Conservation (phyloP, 2,113 vertebrate genomes). For the Bombycilla garrulus region DNA sequence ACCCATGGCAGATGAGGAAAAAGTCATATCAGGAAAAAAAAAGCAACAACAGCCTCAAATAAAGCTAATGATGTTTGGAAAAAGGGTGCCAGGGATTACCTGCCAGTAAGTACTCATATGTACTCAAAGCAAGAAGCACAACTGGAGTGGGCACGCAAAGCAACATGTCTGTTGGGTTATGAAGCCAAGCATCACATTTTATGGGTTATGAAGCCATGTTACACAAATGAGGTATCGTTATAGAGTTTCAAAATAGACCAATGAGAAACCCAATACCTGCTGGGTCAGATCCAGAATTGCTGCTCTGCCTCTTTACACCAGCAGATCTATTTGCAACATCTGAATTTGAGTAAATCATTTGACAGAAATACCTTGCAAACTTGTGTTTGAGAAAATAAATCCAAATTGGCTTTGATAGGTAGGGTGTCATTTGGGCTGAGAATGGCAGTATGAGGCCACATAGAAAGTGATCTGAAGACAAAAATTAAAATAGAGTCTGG, state of each 20-base stretch:
- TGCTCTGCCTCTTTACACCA: neutral
- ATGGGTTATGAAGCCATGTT: conserved; percentile 58
- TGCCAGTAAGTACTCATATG: conserved; percentile 47
- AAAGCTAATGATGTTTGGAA: conserved; percentile 12
- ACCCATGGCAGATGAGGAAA: neutral
- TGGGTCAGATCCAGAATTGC: conserved; percentile 6
- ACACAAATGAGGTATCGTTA: conserved; percentile 60
- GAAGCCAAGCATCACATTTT: conserved; percentile 52
- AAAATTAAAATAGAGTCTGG: conserved; percentile 46
- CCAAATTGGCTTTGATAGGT: conserved; percentile 55
- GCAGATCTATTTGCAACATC: conserved; percentile 16
- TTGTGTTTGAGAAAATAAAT: conserved; percentile 66
- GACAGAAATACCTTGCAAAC: conserved; percentile 48
- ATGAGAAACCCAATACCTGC: conserved; percentile 30
- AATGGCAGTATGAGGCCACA: conserved; percentile 65
- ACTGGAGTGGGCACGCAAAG: conserved; percentile 31
- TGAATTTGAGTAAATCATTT: conserved; percentile 30
- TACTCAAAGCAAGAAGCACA: conserved; percentile 52
- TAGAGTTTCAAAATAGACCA: conserved; percentile 54
- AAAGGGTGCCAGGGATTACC: conserved; percentile 42
- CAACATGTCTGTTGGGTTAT: conserved; percentile 30
- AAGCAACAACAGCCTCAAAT: neutral
- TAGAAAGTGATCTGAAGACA: conserved; percentile 49
- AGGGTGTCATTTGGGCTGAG: conserved; percentile 39
- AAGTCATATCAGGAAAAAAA: neutral